These are phyloP conservation scores for Danio kyathit DNA, from an alignment of 2,797 vertebrate genomes.

Conservation along the genomic window DNA sequence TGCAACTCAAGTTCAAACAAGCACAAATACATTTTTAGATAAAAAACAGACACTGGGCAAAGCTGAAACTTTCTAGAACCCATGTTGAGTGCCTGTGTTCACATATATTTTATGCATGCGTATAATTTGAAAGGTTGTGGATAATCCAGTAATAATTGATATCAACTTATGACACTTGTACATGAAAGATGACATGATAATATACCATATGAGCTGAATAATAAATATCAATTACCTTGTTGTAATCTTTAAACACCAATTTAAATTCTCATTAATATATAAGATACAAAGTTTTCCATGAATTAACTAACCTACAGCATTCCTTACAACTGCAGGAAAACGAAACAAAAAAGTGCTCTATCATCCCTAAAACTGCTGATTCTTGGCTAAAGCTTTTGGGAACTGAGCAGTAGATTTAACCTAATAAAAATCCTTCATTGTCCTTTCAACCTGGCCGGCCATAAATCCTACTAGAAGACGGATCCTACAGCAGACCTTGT, in stretches of 20 bases:
- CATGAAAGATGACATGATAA: too few relatives aligned
- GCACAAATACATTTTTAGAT: too few relatives aligned
- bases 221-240: background rate
- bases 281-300: background rate
- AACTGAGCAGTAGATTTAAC: slow-evolving; percentile 34
- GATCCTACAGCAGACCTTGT: slow-evolving; percentile 13
- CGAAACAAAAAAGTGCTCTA: background rate
- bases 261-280: background rate
- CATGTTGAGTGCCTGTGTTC: too few relatives aligned
- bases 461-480: slow-evolving; percentile 8
- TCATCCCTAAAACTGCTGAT: slow-evolving; percentile 11
- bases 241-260: background rate
- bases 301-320: slow-evolving; percentile 1
- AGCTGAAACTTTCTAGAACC: too few relatives aligned
- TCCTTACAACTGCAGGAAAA: slow-evolving; percentile 1
- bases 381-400: slow-evolving; percentile 19
- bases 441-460: slow-evolving; percentile 14
- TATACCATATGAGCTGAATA: background rate
- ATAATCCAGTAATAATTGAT: too few relatives aligned
- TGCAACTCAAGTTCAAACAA: too few relatives aligned
- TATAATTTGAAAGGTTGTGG: too few relatives aligned
- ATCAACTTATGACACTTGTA: too few relatives aligned
- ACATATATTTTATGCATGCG: too few relatives aligned
- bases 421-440: slow-evolving; percentile 28
- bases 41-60: too few relatives aligned